A percentile compares a stretch with the other conserved stretches of the same genome.
These are phyloP conservation scores for Sympetrum striolatum DNA, from an alignment of 2,888 invertebrate genomes.

Conservation along the genomic window DNA sequence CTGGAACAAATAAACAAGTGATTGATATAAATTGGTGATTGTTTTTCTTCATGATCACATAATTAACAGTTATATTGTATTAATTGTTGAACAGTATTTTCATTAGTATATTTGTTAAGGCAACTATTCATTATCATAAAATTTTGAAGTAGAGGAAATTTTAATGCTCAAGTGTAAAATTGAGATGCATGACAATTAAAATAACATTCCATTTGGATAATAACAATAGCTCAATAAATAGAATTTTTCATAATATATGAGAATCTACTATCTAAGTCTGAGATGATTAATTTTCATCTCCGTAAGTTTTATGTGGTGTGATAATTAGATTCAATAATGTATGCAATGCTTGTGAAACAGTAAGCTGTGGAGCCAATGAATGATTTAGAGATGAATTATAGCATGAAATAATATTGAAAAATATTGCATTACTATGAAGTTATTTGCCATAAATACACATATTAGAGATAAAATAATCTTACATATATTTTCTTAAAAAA, in stretches of 20 bases:
- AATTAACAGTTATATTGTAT: not conserved
- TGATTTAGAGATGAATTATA: not conserved
- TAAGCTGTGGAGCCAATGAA: not conserved
- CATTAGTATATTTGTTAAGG: not conserved
- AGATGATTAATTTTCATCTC: not conserved
- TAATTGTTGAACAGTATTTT: not conserved
- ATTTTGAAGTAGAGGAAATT: not conserved
- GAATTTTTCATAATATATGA: not conserved
- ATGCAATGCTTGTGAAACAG: not conserved
- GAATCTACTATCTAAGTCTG: not conserved
- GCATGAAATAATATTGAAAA: not conserved
- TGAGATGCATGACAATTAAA: not conserved
- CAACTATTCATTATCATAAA: not conserved
- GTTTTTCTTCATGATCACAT: not conserved
- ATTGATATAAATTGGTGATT: not conserved
- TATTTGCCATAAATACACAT: not conserved
- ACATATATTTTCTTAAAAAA: not conserved
- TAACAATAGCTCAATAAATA: not conserved
- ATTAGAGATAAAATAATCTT: not conserved
- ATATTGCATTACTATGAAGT: not conserved
- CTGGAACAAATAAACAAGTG: constrained; percentile 12
- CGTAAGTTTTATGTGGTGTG: no score
- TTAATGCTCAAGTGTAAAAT: not conserved
- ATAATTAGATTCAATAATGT: no score
- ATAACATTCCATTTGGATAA: not conserved